A percentile compares a stretch with the other conserved stretches of the same genome.
These are phyloP conservation scores for Myiagra hebetior DNA, from an alignment of 2,113 vertebrate genomes.

Conservation along the genomic window DNA sequence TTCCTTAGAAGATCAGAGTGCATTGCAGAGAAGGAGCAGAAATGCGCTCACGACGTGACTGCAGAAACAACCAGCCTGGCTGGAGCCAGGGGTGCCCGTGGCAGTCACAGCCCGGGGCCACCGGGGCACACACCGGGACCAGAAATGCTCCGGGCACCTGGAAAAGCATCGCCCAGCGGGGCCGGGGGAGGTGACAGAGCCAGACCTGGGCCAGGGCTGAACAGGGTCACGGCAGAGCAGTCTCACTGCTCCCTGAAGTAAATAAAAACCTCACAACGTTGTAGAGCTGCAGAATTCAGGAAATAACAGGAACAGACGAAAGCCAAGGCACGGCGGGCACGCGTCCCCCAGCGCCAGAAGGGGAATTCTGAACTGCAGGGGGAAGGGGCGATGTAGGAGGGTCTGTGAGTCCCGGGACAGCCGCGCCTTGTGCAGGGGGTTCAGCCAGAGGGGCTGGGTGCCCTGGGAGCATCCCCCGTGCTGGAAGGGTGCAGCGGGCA, in stretches of 20 bases:
- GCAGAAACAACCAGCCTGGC: rapidly evolving
- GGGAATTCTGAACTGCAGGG: background rate
- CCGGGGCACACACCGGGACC: rapidly evolving
- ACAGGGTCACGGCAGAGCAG: rapidly evolving
- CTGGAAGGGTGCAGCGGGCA: background rate
- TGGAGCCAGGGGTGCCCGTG: rapidly evolving
- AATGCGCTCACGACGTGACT: rapidly evolving
- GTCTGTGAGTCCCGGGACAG: background rate
- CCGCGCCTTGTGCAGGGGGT: rapidly evolving
- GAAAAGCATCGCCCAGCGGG: rapidly evolving
- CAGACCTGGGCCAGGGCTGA: rapidly evolving
- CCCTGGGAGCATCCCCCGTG: background rate
- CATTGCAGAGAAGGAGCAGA: background rate
- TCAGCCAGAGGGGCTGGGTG: rapidly evolving
- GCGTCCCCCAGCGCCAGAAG: rapidly evolving
- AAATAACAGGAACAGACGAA: rapidly evolving
- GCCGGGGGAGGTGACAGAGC: rapidly evolving
- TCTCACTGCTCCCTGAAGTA: background rate
- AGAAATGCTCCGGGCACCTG: background rate
- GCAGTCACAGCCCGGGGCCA: background rate
- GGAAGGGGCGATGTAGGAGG: background rate
- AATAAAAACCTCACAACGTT: background rate
- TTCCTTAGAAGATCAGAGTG: background rate
- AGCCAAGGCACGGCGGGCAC: rapidly evolving
- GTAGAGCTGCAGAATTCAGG: background rate